These are phyloP conservation scores for Diabrotica virgifera DNA, from an alignment of 1,140 invertebrate genomes.

Conservation along the genomic window DNA sequence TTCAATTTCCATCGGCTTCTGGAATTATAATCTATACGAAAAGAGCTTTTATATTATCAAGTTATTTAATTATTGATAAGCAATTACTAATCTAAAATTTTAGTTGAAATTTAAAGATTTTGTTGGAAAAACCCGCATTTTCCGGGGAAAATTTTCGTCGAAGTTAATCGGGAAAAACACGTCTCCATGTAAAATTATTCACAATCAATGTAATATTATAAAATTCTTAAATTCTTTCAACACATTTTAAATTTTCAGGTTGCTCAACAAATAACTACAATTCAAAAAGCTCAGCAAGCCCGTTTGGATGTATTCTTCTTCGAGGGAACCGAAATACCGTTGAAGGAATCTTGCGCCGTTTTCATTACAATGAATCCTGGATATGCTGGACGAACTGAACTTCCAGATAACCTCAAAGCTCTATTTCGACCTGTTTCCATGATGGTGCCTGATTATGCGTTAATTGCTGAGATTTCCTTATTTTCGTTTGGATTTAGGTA, in stretches of 20 bases:
- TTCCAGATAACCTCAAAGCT: conserved; percentile 73
- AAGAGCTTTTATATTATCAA: too few relatives aligned
- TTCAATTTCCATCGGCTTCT: too few relatives aligned
- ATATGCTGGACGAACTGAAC: conserved; percentile 69
- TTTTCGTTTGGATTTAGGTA: conserved; percentile 65
- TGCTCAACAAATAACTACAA: conserved; percentile 62
- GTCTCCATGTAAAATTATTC: too few relatives aligned
- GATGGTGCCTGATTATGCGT: conserved; percentile 73
- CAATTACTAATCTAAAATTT: too few relatives aligned
- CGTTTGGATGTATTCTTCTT: conserved; percentile 56
- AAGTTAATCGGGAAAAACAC: too few relatives aligned
- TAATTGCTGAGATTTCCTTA: conserved; percentile 70
- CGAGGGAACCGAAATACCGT: conserved; percentile 56
- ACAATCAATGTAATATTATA: too few relatives aligned
- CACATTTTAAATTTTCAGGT: conserved; percentile 33
- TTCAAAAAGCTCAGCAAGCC: conserved; percentile 57
- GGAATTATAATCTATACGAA: too few relatives aligned
- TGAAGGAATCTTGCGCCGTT: conserved; percentile 65
- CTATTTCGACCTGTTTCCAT: conserved; percentile 72
- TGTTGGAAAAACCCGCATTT: too few relatives aligned
- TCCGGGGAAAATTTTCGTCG: too few relatives aligned
- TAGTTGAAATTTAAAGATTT: too few relatives aligned
- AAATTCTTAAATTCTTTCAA: too few relatives aligned
- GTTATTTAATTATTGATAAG: too few relatives aligned
- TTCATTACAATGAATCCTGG: conserved; percentile 78